phyloP scores from a whole-genome alignment of 2,888 invertebrate genomes.

The Baronia brevicornis region DNA sequence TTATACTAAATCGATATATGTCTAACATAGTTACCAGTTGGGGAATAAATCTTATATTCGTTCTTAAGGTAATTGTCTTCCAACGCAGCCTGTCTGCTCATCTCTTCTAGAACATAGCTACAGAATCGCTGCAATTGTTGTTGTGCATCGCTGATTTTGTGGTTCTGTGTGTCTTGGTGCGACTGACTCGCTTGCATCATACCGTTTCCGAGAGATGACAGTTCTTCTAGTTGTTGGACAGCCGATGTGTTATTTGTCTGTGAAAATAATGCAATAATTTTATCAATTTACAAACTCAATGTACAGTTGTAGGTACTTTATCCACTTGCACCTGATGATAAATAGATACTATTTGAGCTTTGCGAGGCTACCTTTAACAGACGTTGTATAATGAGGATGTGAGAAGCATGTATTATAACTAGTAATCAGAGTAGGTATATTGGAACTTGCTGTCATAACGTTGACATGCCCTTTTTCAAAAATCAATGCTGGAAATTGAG shows the following conservation, averaged over 20 bases:
- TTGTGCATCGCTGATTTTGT: not conserved
- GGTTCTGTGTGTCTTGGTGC: conserved; percentile 6
- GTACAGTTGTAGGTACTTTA: too few relatives aligned
- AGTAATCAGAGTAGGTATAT: too few relatives aligned
- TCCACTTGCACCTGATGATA: too few relatives aligned
- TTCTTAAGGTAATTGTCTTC: conserved; percentile 40
- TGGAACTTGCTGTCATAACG: too few relatives aligned
- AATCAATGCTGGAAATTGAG: too few relatives aligned
- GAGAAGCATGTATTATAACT: too few relatives aligned
- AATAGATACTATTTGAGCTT: too few relatives aligned
- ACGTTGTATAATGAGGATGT: too few relatives aligned
- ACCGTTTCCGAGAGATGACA: conserved; percentile 12
- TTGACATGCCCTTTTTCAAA: too few relatives aligned
- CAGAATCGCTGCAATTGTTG: conserved; percentile 18
- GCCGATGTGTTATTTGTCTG: conserved; percentile 26
- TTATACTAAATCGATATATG: not conserved
- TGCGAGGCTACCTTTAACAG: too few relatives aligned
- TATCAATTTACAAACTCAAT: not conserved
- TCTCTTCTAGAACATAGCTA: conserved; percentile 17
- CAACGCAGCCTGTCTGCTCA: conserved; percentile 26
- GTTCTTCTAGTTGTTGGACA: conserved; percentile 14
- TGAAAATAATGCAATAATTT: not conserved
- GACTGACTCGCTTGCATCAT: conserved; percentile 1
- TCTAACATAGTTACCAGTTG: conserved; percentile 50
- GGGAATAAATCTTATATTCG: conserved; percentile 51